Evolutionary conservation across 2,888 invertebrate species (phyloP), one percentile per base, ranked within the genome.

Genomic region (Gymnocheta viridis): DNA sequence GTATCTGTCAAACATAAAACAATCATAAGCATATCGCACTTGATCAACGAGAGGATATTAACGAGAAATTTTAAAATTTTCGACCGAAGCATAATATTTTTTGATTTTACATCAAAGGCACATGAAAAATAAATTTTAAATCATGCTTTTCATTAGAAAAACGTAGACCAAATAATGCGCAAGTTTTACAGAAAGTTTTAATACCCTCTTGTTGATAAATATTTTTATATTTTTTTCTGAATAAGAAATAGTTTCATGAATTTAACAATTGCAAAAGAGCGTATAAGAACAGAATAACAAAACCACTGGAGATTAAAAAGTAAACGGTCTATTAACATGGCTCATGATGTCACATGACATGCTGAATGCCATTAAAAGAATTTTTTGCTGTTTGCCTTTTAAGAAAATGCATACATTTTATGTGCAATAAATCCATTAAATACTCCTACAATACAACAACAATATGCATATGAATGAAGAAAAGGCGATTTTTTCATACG

Each of bases 341-440:
- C 84, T 85, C 78, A 84, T 83, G 80, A 84, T 83, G 80, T 82
- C 85, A 79, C 58, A 81, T 85, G 77, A 85, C 82, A 85, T 83
- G 85, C 56, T 83, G 85, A 82, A 64, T 85, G 85, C 64, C 80
- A 73, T 76, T 49, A 44, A 44, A 70, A 64, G 66, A 64, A 66
- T 44, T 60, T 54, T 54, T 24, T 22, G 32, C 35, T 51, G 9
- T 24, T 41, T 24, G 14, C 47, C 6, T 27, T 58, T 17, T 7
- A 69, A 74, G 41, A 74, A 44, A 81, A 19, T 67, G 29, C 54
- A 69, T 41, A n/a, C 10, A 64, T 38, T 6, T 58, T 38, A 2
- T 19, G 27, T 27, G 27, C 24, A 44, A 44, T 58, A 38, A 67
- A 35, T 56, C 27, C 22, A 44, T 22, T 22, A n/a, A 29, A 17